phyloP scores from a whole-genome alignment of 2,888 invertebrate species.

The Boloria euphrosyne region DNA sequence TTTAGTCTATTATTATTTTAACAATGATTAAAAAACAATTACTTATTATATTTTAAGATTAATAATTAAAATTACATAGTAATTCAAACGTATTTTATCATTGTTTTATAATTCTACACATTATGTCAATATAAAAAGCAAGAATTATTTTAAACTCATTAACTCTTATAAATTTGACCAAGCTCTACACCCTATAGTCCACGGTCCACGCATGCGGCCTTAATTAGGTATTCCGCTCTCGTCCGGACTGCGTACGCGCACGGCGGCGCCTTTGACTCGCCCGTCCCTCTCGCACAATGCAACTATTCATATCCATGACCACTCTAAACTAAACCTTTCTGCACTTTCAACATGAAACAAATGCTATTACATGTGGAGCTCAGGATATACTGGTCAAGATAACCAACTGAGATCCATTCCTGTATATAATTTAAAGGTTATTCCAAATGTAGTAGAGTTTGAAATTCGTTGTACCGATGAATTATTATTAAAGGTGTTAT shows the following conservation, averaged over 20 bases:
- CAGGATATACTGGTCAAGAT: conserved; percentile 52
- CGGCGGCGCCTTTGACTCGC: conserved; percentile 74
- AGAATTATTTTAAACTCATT: conserved; percentile 8
- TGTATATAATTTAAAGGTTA: conserved; percentile 42
- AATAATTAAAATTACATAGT: too few relatives aligned
- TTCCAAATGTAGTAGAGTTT: conserved; percentile 33
- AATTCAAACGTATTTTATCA: background rate
- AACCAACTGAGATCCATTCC: conserved; percentile 49
- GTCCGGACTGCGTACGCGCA: conserved; percentile 77
- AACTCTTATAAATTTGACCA: conserved; percentile 41
- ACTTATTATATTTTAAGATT: too few relatives aligned
- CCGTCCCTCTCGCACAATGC: conserved; percentile 75
- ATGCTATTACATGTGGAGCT: conserved; percentile 49
- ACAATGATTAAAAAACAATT: too few relatives aligned
- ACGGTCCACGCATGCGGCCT: conserved; percentile 80
- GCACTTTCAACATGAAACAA: conserved; percentile 72
- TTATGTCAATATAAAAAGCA: background rate
- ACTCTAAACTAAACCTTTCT: conserved; percentile 50
- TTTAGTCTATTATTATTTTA: too few relatives aligned
- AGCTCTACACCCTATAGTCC: conserved; percentile 56
- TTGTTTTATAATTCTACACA: background rate
- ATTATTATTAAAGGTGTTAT: conserved; percentile 75
- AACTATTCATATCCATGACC: conserved; percentile 65
- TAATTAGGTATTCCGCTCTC: conserved; percentile 80
- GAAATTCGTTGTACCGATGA: conserved; percentile 34